A percentile compares a stretch with the other conserved stretches of the same genome.
phyloP scores from a whole-genome alignment of 2,113 vertebrate species.

The Redunca redunca region DNA sequence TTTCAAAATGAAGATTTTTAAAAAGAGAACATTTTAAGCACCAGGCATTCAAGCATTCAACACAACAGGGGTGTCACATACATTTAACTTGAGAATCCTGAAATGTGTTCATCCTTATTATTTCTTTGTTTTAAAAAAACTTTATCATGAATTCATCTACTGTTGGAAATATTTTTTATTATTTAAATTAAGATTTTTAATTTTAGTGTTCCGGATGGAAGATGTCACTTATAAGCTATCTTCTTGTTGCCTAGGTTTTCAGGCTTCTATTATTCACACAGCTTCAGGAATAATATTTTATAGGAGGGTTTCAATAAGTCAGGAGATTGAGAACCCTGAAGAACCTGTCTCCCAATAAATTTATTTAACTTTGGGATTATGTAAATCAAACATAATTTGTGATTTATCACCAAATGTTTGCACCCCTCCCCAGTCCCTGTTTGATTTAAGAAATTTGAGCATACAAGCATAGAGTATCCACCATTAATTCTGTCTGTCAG shows the following conservation, averaged over 20 bases:
- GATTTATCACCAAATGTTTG: constrained; percentile 65
- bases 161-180: constrained; percentile 42
- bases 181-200: constrained; percentile 69
- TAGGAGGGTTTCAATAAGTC: constrained; percentile 47
- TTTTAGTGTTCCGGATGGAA: constrained; percentile 50
- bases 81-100: constrained; percentile 72
- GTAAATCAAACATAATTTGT: constrained; percentile 58
- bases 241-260: constrained; percentile 47
- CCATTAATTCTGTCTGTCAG: constrained; percentile 70
- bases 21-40: constrained; percentile 73
- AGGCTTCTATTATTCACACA: neutral
- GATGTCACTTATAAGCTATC: constrained; percentile 12
- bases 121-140: constrained; percentile 75
- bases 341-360: constrained; percentile 39
- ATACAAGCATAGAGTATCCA: constrained; percentile 36
- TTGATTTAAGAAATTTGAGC: constrained; percentile 71
- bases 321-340: constrained; percentile 41
- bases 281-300: constrained; percentile 59
- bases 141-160: constrained; percentile 70
- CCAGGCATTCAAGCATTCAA: constrained; percentile 76
- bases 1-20: constrained; percentile 67
- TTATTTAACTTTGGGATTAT: constrained; percentile 32
- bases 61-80: constrained; percentile 71
- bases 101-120: constrained; percentile 74
- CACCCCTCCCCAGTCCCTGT: neutral